Evolutionary conservation across 1,140 invertebrate species (phyloP), one percentile per base, ranked within the genome.

Genomic region (Xylocopa sonorina): DNA sequence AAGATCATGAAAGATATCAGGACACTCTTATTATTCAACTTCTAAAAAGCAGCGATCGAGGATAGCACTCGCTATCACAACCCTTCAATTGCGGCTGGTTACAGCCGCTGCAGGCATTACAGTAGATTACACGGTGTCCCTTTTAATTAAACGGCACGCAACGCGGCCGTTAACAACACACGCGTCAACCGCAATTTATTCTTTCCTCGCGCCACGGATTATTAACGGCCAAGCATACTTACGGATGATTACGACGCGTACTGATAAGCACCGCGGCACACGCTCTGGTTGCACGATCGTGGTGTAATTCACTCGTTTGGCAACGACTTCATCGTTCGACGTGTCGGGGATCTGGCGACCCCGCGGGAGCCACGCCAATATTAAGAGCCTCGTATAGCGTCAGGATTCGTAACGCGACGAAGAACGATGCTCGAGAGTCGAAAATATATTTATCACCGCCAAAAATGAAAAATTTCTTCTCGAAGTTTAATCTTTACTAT

Each of bases 171-270:
- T 81, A 81, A 73, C 53, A 58, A 46, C 58, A 46, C 58, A n/a
- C 58, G 34, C n/a, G 43, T 32, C 41, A 51, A 51, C 43, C 38
- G 27, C 60, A 78, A 73, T 78, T 71, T 81, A 81, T 81, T 77
- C 82, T 67, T 66, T 81, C 51, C 74, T 62, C 55, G 29, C 48
- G 21, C 27, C 53, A 48, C 9, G 53, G 63, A 74, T 72, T 62
- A 78, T 81, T 76, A 81, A 81, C 53, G 9, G 58, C 38, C 60
- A n/a, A n/a, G 29, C 60, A n/a, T 51, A 41, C 57, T 62, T 62
- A 73, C 43, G 16, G 57, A 73, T 73, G 43, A 38, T 50, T 62
- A 50, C 46, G 18, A n/a, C 46, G 57, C 57, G 51, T 73, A 73
- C 71, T 51, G 57, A 73, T 73, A 73, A 73, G 57, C 24, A 29